phyloP scores from a whole-genome alignment of 2,888 invertebrate genomes.

The Drosophila recens region DNA sequence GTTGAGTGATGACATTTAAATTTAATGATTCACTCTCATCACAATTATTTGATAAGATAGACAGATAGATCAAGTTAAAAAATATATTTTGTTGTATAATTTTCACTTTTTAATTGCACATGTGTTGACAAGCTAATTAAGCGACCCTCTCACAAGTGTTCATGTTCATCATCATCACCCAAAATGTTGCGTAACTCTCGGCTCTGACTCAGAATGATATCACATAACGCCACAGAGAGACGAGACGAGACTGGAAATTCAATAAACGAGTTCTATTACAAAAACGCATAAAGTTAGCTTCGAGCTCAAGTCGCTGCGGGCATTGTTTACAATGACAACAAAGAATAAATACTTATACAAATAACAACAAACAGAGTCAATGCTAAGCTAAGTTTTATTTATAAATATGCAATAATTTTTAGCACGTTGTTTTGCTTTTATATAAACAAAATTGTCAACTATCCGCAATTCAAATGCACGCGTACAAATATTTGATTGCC shows the following conservation, averaged over 20 bases:
- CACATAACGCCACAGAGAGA: constrained; percentile 48
- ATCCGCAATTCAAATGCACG: constrained; percentile 43
- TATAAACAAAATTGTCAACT: constrained; percentile 25
- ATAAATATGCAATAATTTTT: constrained; percentile 59
- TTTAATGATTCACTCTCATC: no score
- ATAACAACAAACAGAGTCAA: constrained; percentile 18
- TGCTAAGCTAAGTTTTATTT: constrained; percentile 51
- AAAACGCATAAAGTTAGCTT: constrained; percentile 25
- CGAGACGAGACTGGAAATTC: constrained; percentile 56
- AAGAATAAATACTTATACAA: constrained; percentile 1
- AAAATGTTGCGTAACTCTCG: constrained; percentile 51
- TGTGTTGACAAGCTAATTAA: constrained; percentile 5
- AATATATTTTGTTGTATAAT: neutral
- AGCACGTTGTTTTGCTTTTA: constrained; percentile 26
- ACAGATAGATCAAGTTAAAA: neutral
- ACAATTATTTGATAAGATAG: no score
- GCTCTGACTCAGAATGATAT: constrained; percentile 55
- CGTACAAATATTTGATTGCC: constrained; percentile 52
- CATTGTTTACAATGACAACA: constrained; percentile 45
- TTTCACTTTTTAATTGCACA: neutral
- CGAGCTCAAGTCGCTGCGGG: constrained; percentile 8
- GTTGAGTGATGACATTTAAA: no score
- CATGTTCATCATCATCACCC: constrained; percentile 18
- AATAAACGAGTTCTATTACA: constrained; percentile 68
- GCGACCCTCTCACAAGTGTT: constrained; percentile 38